A percentile compares a stretch with the other conserved stretches of the same genome.
Evolutionary conservation across 2,797 vertebrate species (phyloP).

Genomic region (Neostethus bicornis): DNA sequence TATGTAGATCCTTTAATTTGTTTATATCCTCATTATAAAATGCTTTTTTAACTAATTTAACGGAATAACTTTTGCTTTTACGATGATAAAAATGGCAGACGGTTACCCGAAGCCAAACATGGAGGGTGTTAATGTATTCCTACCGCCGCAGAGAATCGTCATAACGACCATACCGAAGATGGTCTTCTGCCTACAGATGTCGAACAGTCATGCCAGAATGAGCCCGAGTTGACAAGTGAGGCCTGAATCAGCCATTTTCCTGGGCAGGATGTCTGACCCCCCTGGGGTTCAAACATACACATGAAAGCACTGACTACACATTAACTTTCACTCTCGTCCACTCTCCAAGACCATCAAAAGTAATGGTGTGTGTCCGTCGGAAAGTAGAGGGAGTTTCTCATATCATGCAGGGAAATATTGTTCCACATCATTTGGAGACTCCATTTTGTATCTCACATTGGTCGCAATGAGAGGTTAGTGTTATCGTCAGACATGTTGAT

Average conservation of each 20-base stretch:
- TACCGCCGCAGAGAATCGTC: conserved; percentile 27
- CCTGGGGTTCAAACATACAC: conserved; percentile 15
- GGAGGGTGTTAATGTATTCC: conserved; percentile 52
- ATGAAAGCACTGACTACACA: background rate
- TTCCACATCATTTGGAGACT: conserved; percentile 51
- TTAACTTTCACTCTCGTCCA: background rate
- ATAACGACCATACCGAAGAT: conserved; percentile 34
- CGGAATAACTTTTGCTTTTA: no score
- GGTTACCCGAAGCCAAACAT: conserved; percentile 43
- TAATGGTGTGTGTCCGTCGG: conserved; percentile 69
- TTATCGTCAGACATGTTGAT: conserved; percentile 40
- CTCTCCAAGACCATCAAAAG: conserved; percentile 44
- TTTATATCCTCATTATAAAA: no score
- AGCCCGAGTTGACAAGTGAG: conserved; percentile 36
- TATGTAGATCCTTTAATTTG: no score
- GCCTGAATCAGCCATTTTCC: conserved; percentile 60
- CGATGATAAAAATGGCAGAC: conserved; percentile 17
- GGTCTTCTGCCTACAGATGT: conserved; percentile 42
- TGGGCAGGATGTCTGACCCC: conserved; percentile 55
- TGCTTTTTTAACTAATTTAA: no score
- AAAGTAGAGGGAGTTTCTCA: conserved; percentile 51
- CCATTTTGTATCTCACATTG: conserved; percentile 21
- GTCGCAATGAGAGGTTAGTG: conserved; percentile 30
- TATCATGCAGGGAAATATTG: conserved; percentile 66
- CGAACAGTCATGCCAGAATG: conserved; percentile 38